Evolutionary conservation across 2,888 invertebrate genomes (phyloP).

Genomic region (Thecocarcelia acutangulata): DNA sequence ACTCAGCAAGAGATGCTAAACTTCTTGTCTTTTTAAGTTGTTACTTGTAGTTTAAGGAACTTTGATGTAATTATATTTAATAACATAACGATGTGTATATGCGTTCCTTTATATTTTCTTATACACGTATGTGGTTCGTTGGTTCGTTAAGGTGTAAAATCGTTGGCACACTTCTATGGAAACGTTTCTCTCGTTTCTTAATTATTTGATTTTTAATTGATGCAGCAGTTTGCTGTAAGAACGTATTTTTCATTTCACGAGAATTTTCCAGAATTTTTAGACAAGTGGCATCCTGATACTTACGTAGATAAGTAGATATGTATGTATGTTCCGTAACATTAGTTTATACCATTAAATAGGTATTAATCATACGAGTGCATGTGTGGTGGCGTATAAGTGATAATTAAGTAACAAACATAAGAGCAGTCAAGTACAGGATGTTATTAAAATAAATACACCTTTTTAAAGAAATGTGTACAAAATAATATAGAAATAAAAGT

Average conservation of each 20-base stretch:
- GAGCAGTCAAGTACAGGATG: no score
- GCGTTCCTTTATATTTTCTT: not conserved
- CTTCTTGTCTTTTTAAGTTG: slow-evolving; percentile 51
- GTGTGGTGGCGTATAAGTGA: no score
- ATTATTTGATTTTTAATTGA: slow-evolving; percentile 46
- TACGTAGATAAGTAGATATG: no score
- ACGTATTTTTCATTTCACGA: no score
- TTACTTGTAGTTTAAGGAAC: slow-evolving; percentile 44
- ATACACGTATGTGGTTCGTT: slow-evolving; percentile 3
- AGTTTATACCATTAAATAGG: no score
- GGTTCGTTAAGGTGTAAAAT: slow-evolving; percentile 36
- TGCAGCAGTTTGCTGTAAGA: slow-evolving; percentile 27
- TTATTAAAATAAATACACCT: no score
- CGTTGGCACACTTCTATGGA: slow-evolving; percentile 22
- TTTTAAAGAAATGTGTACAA: no score
- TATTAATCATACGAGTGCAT: no score
- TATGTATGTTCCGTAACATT: no score
- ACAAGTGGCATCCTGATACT: not conserved
- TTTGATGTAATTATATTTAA: slow-evolving; percentile 58
- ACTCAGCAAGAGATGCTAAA: slow-evolving; percentile 15
- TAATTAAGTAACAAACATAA: no score
- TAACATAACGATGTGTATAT: slow-evolving; percentile 41
- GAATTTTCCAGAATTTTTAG: no score
- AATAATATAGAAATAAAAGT: no score
- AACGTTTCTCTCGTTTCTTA: not conserved